Percentiles rank a stretch among this genome's conserved stretches.
Evolutionary conservation across 2,113 vertebrate genomes (phyloP).

Genomic region (Actinemys pallida): DNA sequence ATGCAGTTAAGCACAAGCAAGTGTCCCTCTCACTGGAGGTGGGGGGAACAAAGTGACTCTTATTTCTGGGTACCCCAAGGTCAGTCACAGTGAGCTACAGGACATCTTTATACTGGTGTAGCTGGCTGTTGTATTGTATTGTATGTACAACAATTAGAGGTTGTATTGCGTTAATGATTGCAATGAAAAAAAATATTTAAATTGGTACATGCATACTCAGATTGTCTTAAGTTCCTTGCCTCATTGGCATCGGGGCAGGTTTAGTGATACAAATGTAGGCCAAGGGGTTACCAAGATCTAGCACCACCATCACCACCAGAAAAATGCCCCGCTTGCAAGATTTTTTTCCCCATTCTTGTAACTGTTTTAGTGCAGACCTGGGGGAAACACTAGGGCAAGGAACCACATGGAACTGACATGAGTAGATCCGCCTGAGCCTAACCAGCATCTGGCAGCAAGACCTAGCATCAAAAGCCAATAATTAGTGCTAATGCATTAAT

Average conservation of each 20-base stretch:
- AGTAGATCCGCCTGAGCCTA: not conserved
- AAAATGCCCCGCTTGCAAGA: not conserved
- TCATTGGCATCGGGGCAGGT: not conserved
- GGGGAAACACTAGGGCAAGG: not conserved
- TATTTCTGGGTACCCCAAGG: not conserved
- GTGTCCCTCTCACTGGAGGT: not conserved
- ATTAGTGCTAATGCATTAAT: not conserved
- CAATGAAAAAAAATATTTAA: not conserved
- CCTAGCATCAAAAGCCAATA: not conserved
- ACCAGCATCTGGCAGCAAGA: not conserved
- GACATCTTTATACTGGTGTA: not conserved
- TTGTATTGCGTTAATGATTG: not conserved
- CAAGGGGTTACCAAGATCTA: not conserved
- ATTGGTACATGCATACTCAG: not conserved
- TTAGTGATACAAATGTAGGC: slow-evolving; percentile 32
- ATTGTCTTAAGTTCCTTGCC: slow-evolving; percentile 21
- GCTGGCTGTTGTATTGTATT: fast-evolving
- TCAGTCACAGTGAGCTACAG: not conserved
- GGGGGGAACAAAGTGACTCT: not conserved
- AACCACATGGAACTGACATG: not conserved
- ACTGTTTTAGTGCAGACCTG: not conserved
- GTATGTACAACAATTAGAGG: not conserved
- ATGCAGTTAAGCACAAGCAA: not conserved
- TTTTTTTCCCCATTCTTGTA: not conserved
- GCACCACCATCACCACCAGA: not conserved